Base-by-base conservation (phyloP, 2,113 vertebrate species). In the Casuarius casuarius region DNA sequence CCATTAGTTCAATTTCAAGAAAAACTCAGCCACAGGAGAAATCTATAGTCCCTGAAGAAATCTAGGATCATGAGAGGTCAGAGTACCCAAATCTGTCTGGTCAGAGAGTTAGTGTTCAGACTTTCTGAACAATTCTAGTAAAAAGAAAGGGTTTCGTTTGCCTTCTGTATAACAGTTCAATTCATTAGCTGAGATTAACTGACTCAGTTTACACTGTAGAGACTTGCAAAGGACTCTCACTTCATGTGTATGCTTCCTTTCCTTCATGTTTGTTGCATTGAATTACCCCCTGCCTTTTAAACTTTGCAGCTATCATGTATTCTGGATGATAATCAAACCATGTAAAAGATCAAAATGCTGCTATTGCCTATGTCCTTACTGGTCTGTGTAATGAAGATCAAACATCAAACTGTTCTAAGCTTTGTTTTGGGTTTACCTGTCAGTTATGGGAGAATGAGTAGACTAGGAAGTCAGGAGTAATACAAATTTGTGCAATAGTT, bases 81-180 rank as follows among this genome's bases (percentile, higher is more conserved):
- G 4, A 19, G 16, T 54, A 82, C 7, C 12, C 7, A 72, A 20
- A 44, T n/a, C 12, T 77, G 40, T 23, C 83, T 10, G 35, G 2
- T 2, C 33, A 5, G 2, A 10, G 0, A 1, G 7, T 26, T 33
- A 84, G 33, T 66, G 18, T 13, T 78, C 18, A 48, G 12, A 26
- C 3, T 59, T 59, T 9, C 7, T 46, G 19, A 46, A 49, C 19
- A 12, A 51, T 35, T 49, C 67, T 46, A 38, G 6, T 25, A 10
- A 82, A 63, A 86, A 19, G 9, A 4, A n/a, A 20, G 2, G 9
- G 63, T 2, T n/a, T 85, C 22, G 9, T 7, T 44, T 17, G 38
- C 17, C 1, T 49, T 71, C 21, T 84, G 3, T n/a, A 52, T 1
- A 72, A 35, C 12, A 7, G 7, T 44, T 84, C 7, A 35, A 23